phyloP scores from a whole-genome alignment of 2,888 invertebrate species.

The Pinctada fucata region DNA sequence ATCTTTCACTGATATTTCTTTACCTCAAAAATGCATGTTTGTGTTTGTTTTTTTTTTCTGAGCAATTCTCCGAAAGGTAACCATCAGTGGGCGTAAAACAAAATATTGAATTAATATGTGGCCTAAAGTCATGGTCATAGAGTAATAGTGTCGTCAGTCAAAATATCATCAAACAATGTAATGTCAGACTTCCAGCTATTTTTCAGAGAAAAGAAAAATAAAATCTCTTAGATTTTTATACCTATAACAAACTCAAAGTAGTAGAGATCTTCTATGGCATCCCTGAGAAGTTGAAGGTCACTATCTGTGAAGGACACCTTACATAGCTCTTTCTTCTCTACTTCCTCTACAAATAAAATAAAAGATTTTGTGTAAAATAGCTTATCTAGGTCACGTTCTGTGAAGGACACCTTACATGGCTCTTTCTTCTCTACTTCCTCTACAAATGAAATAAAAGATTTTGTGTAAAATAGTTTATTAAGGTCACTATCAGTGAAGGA shows the following conservation, averaged over 20 bases:
- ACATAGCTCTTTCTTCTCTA: slow-evolving; percentile 76
- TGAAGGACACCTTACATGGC: slow-evolving; percentile 76
- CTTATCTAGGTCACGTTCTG: slow-evolving; percentile 71
- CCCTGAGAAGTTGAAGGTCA: slow-evolving; percentile 76
- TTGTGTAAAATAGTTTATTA: not conserved
- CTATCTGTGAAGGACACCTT: slow-evolving; percentile 71
- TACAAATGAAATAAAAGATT: slow-evolving; percentile 54
- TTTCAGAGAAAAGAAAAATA: too few relatives aligned
- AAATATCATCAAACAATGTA: too few relatives aligned
- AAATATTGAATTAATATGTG: too few relatives aligned
- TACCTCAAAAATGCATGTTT: too few relatives aligned
- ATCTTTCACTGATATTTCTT: too few relatives aligned
- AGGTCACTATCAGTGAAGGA: slow-evolving; percentile 75
- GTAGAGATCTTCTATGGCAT: slow-evolving; percentile 79
- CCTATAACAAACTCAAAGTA: slow-evolving; percentile 80
- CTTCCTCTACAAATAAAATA: slow-evolving; percentile 69
- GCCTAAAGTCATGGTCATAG: too few relatives aligned
- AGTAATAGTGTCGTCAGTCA: too few relatives aligned
- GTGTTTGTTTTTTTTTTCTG: too few relatives aligned
- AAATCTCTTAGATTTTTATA: slow-evolving; percentile 41
- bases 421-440: slow-evolving; percentile 74
- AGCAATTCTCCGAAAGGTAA: too few relatives aligned
- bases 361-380: not conserved
- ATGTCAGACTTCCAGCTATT: too few relatives aligned
- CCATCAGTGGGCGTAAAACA: too few relatives aligned